A percentile compares a stretch with the other conserved stretches of the same genome.
Conservation (phyloP, 2,888 invertebrate species). For the Micoletzkya japonica region DNA sequence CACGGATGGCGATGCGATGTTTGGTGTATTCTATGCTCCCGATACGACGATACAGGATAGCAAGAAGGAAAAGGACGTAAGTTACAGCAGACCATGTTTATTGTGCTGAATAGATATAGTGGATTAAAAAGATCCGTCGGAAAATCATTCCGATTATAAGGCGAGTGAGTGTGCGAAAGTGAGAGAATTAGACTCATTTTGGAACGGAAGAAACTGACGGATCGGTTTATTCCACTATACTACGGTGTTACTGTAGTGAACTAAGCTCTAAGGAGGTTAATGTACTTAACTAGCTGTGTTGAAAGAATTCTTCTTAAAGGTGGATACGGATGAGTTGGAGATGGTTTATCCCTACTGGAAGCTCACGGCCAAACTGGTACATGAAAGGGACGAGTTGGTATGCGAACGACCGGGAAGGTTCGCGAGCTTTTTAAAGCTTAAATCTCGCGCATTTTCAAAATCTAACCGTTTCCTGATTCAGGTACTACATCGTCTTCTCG, state of each 20-base stretch:
- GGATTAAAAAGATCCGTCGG: too few relatives aligned
- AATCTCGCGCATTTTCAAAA: neutral
- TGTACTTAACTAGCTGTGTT: neutral
- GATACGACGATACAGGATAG: slow-evolving; percentile 28
- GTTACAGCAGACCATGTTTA: neutral
- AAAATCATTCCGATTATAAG: neutral
- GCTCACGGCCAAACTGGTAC: slow-evolving; percentile 59
- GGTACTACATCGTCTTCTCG: slow-evolving; percentile 55
- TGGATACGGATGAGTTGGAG: slow-evolving; percentile 52
- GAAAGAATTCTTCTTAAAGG: slow-evolving; percentile 30
- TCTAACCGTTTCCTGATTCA: slow-evolving; percentile 21
- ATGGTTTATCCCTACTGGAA: slow-evolving; percentile 62
- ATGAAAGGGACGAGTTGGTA: slow-evolving; percentile 53
- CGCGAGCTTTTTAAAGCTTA: neutral
- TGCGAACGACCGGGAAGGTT: slow-evolving; percentile 49
- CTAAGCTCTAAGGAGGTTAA: neutral
- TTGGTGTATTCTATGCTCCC: slow-evolving; percentile 59
- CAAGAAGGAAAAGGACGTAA: slow-evolving; percentile 34
- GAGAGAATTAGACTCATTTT: too few relatives aligned
- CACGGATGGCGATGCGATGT: slow-evolving; percentile 61
- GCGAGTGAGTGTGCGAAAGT: too few relatives aligned
- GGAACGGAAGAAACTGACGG: too few relatives aligned
- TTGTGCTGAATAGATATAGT: too few relatives aligned
- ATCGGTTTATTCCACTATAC: neutral
- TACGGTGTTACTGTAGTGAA: too few relatives aligned